Conservation (phyloP, 2,888 invertebrate genomes). For the Polyploca ridens region DNA sequence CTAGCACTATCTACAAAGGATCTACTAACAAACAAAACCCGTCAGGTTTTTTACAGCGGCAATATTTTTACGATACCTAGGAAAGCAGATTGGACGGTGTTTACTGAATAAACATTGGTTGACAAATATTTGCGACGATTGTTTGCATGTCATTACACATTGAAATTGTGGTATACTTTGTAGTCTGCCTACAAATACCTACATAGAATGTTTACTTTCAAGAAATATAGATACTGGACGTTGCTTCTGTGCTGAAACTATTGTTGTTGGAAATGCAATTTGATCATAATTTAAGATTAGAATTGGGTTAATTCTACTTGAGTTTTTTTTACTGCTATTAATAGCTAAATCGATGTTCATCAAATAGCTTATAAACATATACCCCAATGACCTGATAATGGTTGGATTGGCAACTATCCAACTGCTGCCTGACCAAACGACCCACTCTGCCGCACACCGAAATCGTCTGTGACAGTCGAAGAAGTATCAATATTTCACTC, state of each 20-base stretch:
- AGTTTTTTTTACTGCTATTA: not conserved
- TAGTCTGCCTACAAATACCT: not conserved
- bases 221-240: not conserved
- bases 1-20: not conserved
- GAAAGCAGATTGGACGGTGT: slow-evolving; percentile 1
- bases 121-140: slow-evolving; percentile 1
- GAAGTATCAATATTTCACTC: slow-evolving; percentile 6
- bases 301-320: not conserved
- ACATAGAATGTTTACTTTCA: not conserved
- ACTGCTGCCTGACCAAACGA: slow-evolving; percentile 5
- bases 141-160: slow-evolving; percentile 5
- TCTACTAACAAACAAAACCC: not conserved
- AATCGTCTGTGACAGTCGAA: not conserved
- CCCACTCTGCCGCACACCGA: not conserved
- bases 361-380: slow-evolving; percentile 5
- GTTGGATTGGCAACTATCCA: slow-evolving; percentile 1
- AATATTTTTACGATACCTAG: slow-evolving; percentile 1
- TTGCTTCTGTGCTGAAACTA: not conserved
- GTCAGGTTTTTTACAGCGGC: not conserved
- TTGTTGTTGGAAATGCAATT: not conserved
- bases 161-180: slow-evolving; percentile 5
- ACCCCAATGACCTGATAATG: slow-evolving; percentile 2
- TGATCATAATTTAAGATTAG: not conserved
- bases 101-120: not conserved
- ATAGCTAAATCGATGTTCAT: not conserved